Base-by-base conservation (phyloP, 2,888 invertebrate species). In the Teleiodes luculella region DNA sequence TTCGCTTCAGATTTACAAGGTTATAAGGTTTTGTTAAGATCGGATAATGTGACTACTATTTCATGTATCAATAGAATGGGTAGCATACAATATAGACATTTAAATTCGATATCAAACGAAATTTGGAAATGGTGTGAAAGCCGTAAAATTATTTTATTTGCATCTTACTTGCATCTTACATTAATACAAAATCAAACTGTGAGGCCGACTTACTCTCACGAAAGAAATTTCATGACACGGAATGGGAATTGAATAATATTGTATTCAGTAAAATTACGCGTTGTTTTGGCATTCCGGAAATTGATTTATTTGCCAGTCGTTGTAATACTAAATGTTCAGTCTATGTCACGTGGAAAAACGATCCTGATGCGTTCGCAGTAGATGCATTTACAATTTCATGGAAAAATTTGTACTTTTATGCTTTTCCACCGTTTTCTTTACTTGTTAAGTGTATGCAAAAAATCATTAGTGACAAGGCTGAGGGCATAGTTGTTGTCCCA, bases 321-420 rank as follows among this genome's bases (percentile, higher is more conserved):
- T 53, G 11, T 51, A 57, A 57, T 31, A 46, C 49, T 16, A 62
- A 58, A 58, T 62, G 62, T 47, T 14, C 10, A 3, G 52, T 14
- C 16, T 59, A 55, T 37, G 43, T 57, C n/a, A 53, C 57, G 0
- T 60, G 59, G 60, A 54, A 43, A 14, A 43, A 20, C 5, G 43
- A 43, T 11, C 43, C 43, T 2, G 43, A 43, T 3, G 43, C 43
- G 8, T 31, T 33, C 35, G 35, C 45, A n/a, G 50, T 54, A 13
- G 43, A 58, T 31, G 48, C 56, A 3, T 59, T 56, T 46, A 59
- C 59, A n/a, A 8, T 61, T 16, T 30, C 20, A 28, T 62, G 59
- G 59, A 20, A 16, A 30, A 10, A 45, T 0, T 14, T 49, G 7
- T 46, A 18, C 20, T 58, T 59, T 35, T 62, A 57, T 16, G 56